These are phyloP conservation scores for Dufourea novaeangliae DNA, from an alignment of 1,140 invertebrate species.

Conservation along the genomic window DNA sequence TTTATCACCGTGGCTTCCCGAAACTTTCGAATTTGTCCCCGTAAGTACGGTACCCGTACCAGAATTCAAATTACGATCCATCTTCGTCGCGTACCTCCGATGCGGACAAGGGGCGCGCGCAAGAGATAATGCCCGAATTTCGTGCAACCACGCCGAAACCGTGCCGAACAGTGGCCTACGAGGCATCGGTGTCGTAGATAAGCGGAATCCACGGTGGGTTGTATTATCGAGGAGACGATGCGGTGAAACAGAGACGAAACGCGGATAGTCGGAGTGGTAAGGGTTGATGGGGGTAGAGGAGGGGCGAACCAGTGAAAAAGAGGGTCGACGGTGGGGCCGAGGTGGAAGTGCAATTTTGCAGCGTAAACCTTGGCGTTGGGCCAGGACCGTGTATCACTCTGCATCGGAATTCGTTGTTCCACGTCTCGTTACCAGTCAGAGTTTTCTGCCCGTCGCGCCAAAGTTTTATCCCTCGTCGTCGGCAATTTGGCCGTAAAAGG, in stretches of 20 bases:
- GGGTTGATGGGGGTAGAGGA: constrained; percentile 8
- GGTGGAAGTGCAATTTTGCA: constrained; percentile 73
- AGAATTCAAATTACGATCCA: constrained; percentile 23
- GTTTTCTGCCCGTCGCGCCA: constrained; percentile 64
- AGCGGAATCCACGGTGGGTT: constrained; percentile 66
- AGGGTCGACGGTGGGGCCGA: constrained; percentile 41
- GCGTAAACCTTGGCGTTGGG: constrained; percentile 71
- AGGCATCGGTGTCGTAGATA: constrained; percentile 65
- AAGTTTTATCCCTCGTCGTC: constrained; percentile 49
- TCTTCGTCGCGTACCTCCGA: constrained; percentile 10
- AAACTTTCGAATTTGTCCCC: constrained; percentile 37
- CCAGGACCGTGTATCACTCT: constrained; percentile 74
- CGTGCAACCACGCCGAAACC: constrained; percentile 22
- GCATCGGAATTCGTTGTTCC: constrained; percentile 76
- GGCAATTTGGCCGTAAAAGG: constrained; percentile 44
- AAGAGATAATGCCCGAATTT: constrained; percentile 39
- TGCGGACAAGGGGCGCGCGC: not conserved
- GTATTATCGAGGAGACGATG: constrained; percentile 66
- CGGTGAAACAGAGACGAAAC: constrained; percentile 46
- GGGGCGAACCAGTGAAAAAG: constrained; percentile 36
- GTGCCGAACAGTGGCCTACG: constrained; percentile 45
- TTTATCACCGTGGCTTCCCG: constrained; percentile 12
- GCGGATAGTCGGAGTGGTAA: not conserved
- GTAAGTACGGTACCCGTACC: not conserved
- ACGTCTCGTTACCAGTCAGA: constrained; percentile 73